phyloP scores from a whole-genome alignment of 2,888 invertebrate species.

The Venustoraphidia nigricollis region DNA sequence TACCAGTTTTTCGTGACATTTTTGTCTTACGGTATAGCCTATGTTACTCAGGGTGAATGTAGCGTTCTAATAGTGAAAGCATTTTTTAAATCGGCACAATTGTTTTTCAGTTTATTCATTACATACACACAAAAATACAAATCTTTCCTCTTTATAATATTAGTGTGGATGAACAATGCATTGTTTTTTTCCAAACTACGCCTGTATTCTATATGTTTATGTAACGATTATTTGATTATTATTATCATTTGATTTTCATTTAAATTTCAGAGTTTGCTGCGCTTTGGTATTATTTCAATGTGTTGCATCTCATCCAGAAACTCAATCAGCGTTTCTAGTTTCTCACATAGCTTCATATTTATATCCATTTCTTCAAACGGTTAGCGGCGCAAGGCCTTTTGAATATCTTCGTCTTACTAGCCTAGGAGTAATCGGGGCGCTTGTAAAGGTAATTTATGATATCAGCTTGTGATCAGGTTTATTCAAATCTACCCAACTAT shows the following conservation, averaged over 20 bases:
- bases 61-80: no score
- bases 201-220: background rate
- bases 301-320: constrained; percentile 99
- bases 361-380: constrained; percentile 96
- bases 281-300: constrained; percentile 95
- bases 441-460: constrained; percentile 63
- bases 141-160: no score
- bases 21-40: no score
- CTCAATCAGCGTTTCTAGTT: constrained; percentile 85
- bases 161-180: no score
- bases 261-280: constrained; percentile 70
- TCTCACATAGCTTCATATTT: constrained; percentile 96
- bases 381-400: constrained; percentile 97
- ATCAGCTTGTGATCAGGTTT: background rate
- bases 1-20: no score
- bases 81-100: no score
- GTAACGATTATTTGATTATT: background rate
- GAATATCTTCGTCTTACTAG: constrained; percentile 97
- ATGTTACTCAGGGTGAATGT: no score
- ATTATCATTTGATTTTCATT: background rate
- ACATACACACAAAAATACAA: no score
- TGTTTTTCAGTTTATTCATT: no score
- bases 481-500: background rate
- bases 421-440: constrained; percentile 95
- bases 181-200: no score